Percentiles rank a stretch among this genome's conserved stretches.
phyloP scores from a whole-genome alignment of 2,113 vertebrate genomes.

The Protobothrops flavoviridis region DNA sequence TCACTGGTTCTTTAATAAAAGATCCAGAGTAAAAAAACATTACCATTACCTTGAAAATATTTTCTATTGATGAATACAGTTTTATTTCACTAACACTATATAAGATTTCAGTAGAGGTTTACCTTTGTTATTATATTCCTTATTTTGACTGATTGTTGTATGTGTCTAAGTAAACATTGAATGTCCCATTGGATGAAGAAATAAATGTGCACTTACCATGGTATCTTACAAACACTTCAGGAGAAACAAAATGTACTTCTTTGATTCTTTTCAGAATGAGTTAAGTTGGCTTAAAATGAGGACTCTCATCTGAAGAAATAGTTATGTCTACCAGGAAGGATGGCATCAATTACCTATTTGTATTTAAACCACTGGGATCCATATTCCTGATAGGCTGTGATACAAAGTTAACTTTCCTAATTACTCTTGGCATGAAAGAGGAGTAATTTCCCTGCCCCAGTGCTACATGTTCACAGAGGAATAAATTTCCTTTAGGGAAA shows the following conservation, averaged over 20 bases:
- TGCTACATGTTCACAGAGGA: not conserved
- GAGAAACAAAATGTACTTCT: not conserved
- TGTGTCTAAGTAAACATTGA: not conserved
- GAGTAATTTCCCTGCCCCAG: not conserved
- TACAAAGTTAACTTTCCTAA: not conserved
- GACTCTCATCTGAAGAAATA: not conserved
- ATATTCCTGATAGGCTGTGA: not conserved
- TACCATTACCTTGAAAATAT: not conserved
- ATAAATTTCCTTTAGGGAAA: not conserved
- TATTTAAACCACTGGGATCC: not conserved
- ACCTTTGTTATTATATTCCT: not conserved
- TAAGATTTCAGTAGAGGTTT: not conserved
- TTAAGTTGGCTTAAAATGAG: not conserved
- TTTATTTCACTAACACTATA: not conserved
- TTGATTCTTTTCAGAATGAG: not conserved
- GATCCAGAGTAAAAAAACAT: not conserved
- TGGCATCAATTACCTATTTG: not conserved
- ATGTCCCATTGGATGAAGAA: not conserved
- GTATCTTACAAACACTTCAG: not conserved
- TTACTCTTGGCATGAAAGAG: not conserved
- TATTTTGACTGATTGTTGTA: not conserved
- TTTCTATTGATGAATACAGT: not conserved
- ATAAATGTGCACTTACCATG: not conserved
- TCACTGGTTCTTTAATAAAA: not conserved
- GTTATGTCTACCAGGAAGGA: not conserved